Conservation (phyloP, 2,113 vertebrate genomes). For the Brienomyrus brachyistius region DNA sequence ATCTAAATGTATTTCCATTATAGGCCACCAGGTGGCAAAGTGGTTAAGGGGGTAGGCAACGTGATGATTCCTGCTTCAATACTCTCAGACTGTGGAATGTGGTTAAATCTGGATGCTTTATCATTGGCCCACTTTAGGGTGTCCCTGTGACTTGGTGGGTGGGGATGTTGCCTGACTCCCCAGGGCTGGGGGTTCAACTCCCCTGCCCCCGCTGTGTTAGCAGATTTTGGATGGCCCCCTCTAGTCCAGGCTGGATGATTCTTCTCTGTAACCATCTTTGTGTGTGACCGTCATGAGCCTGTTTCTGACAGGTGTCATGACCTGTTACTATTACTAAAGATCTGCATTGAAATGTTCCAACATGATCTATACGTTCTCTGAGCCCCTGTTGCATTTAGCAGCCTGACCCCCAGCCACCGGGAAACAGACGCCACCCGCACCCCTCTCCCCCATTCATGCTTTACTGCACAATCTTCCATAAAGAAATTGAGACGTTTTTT, state of each 20-base stretch:
- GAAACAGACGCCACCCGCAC: neutral
- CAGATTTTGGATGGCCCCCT: neutral
- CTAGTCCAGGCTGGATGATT: neutral
- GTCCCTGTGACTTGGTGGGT: neutral
- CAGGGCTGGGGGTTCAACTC: neutral
- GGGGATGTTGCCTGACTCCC: neutral
- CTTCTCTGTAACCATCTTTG: neutral
- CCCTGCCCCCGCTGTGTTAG: neutral
- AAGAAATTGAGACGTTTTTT: constrained; percentile 20
- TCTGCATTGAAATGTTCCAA: neutral
- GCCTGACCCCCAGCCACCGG: neutral
- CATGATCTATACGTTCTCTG: neutral
- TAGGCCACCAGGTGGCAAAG: neutral
- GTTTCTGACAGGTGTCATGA: neutral
- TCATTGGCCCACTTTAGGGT: neutral
- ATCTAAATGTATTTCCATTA: neutral
- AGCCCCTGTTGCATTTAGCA: neutral
- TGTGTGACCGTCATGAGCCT: neutral
- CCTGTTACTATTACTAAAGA: neutral
- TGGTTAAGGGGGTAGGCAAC: neutral
- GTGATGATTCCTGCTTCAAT: neutral
- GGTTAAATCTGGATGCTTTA: neutral
- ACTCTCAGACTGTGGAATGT: neutral
- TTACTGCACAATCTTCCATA: constrained; percentile 18
- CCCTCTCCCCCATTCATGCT: neutral